Evolutionary conservation across 1,140 invertebrate genomes (phyloP).

Genomic region (Bombus sylvicola): DNA sequence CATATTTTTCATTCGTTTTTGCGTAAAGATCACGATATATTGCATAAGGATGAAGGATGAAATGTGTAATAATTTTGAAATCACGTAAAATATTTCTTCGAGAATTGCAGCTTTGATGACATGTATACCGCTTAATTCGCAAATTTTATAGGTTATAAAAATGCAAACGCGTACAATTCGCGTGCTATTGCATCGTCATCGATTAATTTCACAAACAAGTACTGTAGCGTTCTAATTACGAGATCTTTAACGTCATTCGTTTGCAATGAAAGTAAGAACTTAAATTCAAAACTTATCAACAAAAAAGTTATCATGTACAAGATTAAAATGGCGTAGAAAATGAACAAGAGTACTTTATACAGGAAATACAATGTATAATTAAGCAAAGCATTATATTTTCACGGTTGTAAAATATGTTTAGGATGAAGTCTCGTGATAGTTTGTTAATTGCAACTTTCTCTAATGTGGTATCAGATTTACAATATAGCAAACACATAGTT

Average conservation of each 20-base stretch:
- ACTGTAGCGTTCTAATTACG: not conserved
- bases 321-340: not conserved
- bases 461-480: not conserved
- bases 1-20: not conserved
- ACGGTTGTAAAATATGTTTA: not conserved
- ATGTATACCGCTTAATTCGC: not conserved
- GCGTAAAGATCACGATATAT: not conserved
- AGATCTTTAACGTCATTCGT: not conserved
- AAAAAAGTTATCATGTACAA: not conserved
- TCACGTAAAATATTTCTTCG: not conserved
- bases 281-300: not conserved
- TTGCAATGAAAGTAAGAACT: not conserved
- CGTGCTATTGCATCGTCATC: not conserved
- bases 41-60: not conserved
- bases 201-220: not conserved
- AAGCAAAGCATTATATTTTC: not conserved
- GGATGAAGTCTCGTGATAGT: not conserved
- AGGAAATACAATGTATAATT: not conserved
- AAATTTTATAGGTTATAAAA: not conserved
- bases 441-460: conserved; percentile 9
- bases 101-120: not conserved
- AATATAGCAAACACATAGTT: not conserved
- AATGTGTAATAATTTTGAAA: not conserved
- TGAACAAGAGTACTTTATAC: not conserved
- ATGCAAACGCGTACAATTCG: not conserved